Conservation (phyloP, 2,113 vertebrate genomes). For the Phaethon lepturus region DNA sequence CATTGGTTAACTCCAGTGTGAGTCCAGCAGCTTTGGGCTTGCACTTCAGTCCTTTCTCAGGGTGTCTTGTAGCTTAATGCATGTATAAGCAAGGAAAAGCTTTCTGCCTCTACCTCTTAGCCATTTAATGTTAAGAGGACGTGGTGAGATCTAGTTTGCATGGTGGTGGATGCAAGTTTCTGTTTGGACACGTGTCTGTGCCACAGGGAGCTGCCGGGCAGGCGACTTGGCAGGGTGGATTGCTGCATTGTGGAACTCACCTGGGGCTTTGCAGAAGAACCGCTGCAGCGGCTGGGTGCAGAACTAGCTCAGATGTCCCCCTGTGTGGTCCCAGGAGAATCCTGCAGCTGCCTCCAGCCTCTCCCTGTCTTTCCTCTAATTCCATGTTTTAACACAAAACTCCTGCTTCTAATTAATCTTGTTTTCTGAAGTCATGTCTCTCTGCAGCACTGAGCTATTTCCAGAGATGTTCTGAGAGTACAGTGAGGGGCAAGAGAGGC, state of each 20-base stretch:
- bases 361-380: background rate
- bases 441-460: slow-evolving; percentile 48
- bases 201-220: background rate
- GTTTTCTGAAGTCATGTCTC: background rate
- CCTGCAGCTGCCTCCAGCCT: background rate
- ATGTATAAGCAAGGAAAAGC: background rate
- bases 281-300: background rate
- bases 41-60: background rate
- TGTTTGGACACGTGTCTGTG: background rate
- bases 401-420: slow-evolving; percentile 12
- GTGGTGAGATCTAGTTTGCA: accelerated
- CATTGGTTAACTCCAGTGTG: background rate
- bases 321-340: background rate
- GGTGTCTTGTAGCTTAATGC: background rate
- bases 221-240: background rate
- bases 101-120: background rate
- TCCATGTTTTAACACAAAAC: background rate
- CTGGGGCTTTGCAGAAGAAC: background rate
- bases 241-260: background rate
- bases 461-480: background rate
- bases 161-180: background rate
- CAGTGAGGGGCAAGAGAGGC: background rate
- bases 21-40: background rate
- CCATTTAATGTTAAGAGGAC: accelerated
- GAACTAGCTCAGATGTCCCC: background rate